Percentiles rank a stretch among this genome's conserved stretches.
phyloP scores from a whole-genome alignment of 2,797 vertebrate genomes.

The Sphenopsis melanotis region DNA sequence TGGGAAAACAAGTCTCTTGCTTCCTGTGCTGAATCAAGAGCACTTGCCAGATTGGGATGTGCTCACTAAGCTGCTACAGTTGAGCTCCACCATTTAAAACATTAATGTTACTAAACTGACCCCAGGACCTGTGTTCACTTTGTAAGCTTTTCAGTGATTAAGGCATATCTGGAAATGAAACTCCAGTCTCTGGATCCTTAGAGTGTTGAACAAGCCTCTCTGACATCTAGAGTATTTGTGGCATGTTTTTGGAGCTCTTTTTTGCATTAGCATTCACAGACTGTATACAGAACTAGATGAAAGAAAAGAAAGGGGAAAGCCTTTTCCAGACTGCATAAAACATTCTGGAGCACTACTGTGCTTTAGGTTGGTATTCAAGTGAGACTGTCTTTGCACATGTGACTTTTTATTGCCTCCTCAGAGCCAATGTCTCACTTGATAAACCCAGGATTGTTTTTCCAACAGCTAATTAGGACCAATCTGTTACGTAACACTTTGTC shows the following conservation, averaged over 20 bases:
- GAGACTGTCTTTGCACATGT: not conserved
- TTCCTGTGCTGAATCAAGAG: not conserved
- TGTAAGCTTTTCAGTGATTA: not conserved
- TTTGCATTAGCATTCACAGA: not conserved
- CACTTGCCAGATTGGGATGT: not conserved
- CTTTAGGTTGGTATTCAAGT: not conserved
- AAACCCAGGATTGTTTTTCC: not conserved
- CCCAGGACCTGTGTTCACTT: not conserved
- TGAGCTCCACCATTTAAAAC: not conserved
- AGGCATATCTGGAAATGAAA: not conserved
- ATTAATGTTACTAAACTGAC: not conserved
- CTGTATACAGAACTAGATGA: not conserved
- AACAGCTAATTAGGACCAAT: not conserved
- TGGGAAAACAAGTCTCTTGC: not conserved
- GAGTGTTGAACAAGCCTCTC: not conserved
- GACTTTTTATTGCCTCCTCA: not conserved
- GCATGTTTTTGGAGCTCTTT: not conserved
- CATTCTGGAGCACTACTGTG: not conserved
- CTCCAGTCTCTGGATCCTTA: not conserved
- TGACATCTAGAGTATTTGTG: not conserved
- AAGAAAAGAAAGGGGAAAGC: not conserved
- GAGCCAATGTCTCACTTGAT: not conserved
- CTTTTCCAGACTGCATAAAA: not conserved
- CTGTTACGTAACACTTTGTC: not conserved
- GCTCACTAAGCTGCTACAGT: not conserved